Conservation (phyloP, 2,888 invertebrate species). For the Drosophila fungiperda region DNA sequence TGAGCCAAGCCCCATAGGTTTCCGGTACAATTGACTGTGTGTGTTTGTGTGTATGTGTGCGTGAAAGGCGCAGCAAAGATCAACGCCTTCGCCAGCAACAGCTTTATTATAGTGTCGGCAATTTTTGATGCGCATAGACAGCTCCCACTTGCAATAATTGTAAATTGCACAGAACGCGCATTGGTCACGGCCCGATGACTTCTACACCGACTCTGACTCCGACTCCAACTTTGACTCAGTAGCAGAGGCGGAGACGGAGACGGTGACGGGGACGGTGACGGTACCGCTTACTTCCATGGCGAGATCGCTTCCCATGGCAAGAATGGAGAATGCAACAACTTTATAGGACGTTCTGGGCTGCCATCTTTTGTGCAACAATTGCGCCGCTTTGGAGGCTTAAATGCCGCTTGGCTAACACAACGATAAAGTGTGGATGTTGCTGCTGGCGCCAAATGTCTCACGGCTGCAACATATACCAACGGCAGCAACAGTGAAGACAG, state of each 20-base stretch:
- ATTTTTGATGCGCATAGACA: slow-evolving; percentile 36
- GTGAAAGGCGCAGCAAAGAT: slow-evolving; percentile 42
- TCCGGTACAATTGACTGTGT: slow-evolving; percentile 28
- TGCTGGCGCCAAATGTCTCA: slow-evolving; percentile 40
- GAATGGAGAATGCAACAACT: slow-evolving; percentile 22
- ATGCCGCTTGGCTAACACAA: slow-evolving; percentile 27
- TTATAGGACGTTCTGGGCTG: slow-evolving; percentile 13
- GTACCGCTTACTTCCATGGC: slow-evolving; percentile 10
- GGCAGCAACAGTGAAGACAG: neutral
- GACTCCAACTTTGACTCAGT: neutral
- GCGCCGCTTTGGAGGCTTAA: slow-evolving; percentile 33
- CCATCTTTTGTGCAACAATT: slow-evolving; percentile 30
- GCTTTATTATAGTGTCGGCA: slow-evolving; percentile 21
- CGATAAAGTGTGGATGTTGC: slow-evolving; percentile 26
- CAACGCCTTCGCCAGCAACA: slow-evolving; percentile 34
- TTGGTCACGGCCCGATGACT: slow-evolving; percentile 41
- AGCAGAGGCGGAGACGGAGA: neutral
- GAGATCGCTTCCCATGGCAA: slow-evolving; percentile 28
- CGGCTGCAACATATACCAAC: slow-evolving; percentile 21
- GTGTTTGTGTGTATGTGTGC: slow-evolving; percentile 26
- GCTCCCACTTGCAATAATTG: slow-evolving; percentile 56
- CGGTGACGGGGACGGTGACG: neutral
- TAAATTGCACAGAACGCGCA: slow-evolving; percentile 51
- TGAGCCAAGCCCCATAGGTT: slow-evolving; percentile 46
- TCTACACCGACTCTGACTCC: neutral